phyloP scores from a whole-genome alignment of 2,797 vertebrate species.

The Onychomys torridus region DNA sequence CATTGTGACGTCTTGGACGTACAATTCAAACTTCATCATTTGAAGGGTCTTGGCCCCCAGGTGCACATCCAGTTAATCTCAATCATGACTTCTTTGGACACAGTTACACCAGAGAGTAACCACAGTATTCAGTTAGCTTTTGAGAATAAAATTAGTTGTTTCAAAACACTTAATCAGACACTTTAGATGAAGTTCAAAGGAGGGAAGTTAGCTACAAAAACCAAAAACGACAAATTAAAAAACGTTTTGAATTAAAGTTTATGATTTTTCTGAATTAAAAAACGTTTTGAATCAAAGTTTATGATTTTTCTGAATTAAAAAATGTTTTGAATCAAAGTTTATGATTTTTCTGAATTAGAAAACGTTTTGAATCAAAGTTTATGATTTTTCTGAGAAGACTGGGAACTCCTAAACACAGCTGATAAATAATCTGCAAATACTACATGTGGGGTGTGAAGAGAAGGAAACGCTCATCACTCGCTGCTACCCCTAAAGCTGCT shows the following conservation, averaged over 20 bases:
- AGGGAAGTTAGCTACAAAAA: neutral
- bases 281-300: too few species aligned
- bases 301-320: too few species aligned
- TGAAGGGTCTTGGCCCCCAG: neutral
- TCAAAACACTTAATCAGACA: neutral
- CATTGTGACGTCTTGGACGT: neutral
- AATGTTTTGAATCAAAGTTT: too few species aligned
- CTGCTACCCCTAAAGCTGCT: neutral
- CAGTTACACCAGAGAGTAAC: neutral
- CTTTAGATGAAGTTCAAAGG: neutral
- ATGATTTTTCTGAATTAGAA: neutral
- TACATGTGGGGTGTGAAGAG: neutral
- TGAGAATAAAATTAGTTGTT: constrained; percentile 13
- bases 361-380: neutral
- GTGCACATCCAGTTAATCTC: neutral
- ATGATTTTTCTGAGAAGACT: neutral
- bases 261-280: neutral
- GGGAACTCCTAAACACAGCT: neutral
- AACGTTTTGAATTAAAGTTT: neutral
- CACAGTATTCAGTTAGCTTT: neutral
- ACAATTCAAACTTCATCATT: constrained; percentile 39
- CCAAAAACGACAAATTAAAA: neutral
- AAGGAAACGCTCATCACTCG: neutral
- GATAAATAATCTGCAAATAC: neutral
- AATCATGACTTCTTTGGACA: neutral